A percentile compares a stretch with the other conserved stretches of the same genome.
phyloP scores from a whole-genome alignment of 2,113 vertebrate genomes.

The Ciconia boyciana region DNA sequence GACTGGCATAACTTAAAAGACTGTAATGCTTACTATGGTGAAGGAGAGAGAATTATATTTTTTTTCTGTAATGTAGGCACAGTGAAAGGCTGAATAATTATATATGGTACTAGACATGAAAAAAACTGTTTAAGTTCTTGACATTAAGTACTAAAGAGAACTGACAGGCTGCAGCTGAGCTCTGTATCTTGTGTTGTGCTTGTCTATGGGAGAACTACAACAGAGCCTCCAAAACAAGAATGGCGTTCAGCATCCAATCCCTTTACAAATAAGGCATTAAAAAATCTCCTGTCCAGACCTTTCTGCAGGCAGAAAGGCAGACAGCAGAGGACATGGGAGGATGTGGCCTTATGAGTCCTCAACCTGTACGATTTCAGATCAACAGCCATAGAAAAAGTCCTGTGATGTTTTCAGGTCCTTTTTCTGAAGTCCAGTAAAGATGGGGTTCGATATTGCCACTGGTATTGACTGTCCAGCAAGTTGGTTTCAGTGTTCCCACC shows the following conservation, averaged over 20 bases:
- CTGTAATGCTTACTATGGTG: not conserved
- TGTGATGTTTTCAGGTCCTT: not conserved
- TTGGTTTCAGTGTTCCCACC: not conserved
- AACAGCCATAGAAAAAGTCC: not conserved
- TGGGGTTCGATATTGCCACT: accelerated
- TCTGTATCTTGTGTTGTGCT: not conserved
- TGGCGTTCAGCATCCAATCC: accelerated
- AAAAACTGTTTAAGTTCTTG: not conserved
- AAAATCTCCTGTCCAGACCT: not conserved
- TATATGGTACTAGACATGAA: not conserved
- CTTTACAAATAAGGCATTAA: not conserved
- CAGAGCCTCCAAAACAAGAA: not conserved
- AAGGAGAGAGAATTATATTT: not conserved
- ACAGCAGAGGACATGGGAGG: not conserved
- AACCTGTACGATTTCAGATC: not conserved
- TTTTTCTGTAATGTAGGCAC: not conserved
- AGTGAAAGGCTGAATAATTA: not conserved
- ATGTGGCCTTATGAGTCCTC: not conserved
- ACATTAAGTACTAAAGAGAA: not conserved
- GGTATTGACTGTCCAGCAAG: not conserved
- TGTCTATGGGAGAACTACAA: not conserved
- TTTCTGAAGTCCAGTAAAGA: not conserved
- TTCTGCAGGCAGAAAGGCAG: not conserved
- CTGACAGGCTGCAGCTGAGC: not conserved
- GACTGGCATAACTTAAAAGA: not conserved